Evolutionary conservation across 2,797 vertebrate species (phyloP).

Genomic region (Siniperca scherzeri): DNA sequence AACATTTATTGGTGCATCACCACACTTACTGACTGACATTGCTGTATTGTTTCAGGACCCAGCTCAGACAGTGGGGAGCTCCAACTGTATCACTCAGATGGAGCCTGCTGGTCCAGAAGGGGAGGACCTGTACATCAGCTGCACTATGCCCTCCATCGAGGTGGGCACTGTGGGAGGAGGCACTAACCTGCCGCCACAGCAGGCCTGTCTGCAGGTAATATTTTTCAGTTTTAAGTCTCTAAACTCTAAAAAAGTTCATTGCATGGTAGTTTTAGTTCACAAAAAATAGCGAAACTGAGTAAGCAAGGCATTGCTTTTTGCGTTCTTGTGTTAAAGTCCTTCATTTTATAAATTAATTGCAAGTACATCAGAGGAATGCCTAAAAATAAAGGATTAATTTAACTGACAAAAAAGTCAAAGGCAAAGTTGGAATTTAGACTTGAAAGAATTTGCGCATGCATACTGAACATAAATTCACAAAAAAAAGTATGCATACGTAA

Average conservation of each 20-base stretch:
- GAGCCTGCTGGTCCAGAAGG: constrained; percentile 88
- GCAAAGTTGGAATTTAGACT: not conserved
- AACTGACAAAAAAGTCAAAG: not conserved
- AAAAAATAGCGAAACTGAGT: not conserved
- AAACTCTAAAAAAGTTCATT: not conserved
- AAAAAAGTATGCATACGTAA: too few species aligned
- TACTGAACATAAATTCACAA: too few species aligned
- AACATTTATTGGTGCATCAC: not conserved
- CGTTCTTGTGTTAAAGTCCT: not conserved
- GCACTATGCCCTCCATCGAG: constrained; percentile 98
- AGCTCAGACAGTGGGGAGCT: constrained; percentile 95
- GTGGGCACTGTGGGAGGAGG: constrained; percentile 97
- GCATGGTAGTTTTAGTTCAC: not conserved
- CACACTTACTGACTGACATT: not conserved
- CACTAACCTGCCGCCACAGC: constrained; percentile 94
- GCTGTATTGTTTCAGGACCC: constrained; percentile 87
- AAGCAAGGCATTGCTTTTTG: too few species aligned
- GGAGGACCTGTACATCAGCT: constrained; percentile 96
- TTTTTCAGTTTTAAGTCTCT: not conserved
- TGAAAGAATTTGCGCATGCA: too few species aligned
- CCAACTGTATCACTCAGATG: constrained; percentile 97
- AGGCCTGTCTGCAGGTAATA: constrained; percentile 94
- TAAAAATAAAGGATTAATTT: not conserved
- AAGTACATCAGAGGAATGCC: not conserved
- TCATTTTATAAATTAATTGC: not conserved